Evolutionary conservation across 2,113 vertebrate genomes (phyloP), one percentile per base, ranked within the genome.

Genomic region (Brachyhypopomus gauderio): DNA sequence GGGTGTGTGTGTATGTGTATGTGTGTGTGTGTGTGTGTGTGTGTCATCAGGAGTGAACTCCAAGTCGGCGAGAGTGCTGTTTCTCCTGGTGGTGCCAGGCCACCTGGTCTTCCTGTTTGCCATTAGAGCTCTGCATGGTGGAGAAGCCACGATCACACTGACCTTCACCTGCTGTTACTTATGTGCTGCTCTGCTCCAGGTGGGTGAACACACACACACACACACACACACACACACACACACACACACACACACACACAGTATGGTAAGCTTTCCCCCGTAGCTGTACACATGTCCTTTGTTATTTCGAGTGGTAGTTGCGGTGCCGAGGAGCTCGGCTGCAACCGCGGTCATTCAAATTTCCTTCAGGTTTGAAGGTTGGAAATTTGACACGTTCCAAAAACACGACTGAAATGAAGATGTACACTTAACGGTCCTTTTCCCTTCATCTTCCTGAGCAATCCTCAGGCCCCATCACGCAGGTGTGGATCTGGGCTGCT

Each of bases 101-200:
- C 97, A 99, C 77, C 90, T 99, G 6, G 84, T 96, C 77, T 97
- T 98, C 92, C 94, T 98, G 74, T 96, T 92, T 63, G 88, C 95
- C 87, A 96, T 98, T 88, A 92, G 89, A 64, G 86, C 97, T 77
- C 91, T 97, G 75, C 95, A 98, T 72, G 95, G 94, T 23, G 94
- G 93, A 0, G 93, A 95, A 20, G 86, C 90, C 14, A 85, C 94
- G 1, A 89, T 95, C 80, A 92, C 91, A 19, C 81, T 88, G 48
- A 84, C 91, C 78, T 99, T 99, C 78, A 88, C 92, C 89, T 60
- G 89, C 78, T 93, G 96, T 86, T 99, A 97, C 84, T 90, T 99
- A 85, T 88, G 84, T 8, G 97, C 96, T 67, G 94, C 95, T 80
- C 75, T 98, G 72, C 67, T 97, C 2, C 98, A 99, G 97, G 98